A percentile compares a stretch with the other conserved stretches of the same genome.
These are phyloP conservation scores for Poecilia latipinna DNA, from an alignment of 2,113 vertebrate genomes.

Conservation along the genomic window DNA sequence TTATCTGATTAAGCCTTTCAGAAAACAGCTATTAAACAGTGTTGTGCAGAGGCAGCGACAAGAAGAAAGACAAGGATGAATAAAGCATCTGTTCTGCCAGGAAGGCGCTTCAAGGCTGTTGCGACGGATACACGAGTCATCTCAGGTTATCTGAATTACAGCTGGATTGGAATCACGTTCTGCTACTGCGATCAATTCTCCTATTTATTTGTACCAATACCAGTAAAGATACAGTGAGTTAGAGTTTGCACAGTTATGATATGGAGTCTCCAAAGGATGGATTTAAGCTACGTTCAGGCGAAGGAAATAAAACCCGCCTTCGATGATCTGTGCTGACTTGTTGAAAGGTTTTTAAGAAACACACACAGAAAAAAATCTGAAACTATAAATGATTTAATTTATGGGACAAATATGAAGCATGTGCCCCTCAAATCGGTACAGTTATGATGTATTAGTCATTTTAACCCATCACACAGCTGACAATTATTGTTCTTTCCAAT, in stretches of 20 bases:
- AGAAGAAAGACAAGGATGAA: constrained; percentile 45
- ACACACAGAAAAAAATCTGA: no score
- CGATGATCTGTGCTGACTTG: not conserved
- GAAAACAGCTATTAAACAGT: constrained; percentile 23
- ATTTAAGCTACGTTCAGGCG: constrained; percentile 4
- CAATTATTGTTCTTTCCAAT: not conserved
- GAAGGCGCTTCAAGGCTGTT: constrained; percentile 40
- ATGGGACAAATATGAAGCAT: constrained; percentile 38
- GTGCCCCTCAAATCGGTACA: constrained; percentile 35
- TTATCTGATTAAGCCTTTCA: constrained; percentile 46
- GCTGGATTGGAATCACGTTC: constrained; percentile 21
- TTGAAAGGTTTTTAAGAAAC: not conserved
- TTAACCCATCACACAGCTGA: constrained; percentile 5
- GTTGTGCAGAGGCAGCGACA: constrained; percentile 23
- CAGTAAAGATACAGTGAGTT: constrained; percentile 2
- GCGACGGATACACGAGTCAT: constrained; percentile 16
- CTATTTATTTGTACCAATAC: not conserved
- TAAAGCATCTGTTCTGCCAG: constrained; percentile 64
- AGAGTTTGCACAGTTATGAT: constrained; percentile 3
- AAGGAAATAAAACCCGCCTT: not conserved
- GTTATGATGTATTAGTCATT: constrained; percentile 9
- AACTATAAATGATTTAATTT: constrained; percentile 16
- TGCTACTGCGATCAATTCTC: constrained; percentile 50
- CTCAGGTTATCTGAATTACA: constrained; percentile 34
- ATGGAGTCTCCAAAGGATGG: not conserved